Conservation (phyloP, 2,797 vertebrate species). For the Phrynocephalus forsythii region DNA sequence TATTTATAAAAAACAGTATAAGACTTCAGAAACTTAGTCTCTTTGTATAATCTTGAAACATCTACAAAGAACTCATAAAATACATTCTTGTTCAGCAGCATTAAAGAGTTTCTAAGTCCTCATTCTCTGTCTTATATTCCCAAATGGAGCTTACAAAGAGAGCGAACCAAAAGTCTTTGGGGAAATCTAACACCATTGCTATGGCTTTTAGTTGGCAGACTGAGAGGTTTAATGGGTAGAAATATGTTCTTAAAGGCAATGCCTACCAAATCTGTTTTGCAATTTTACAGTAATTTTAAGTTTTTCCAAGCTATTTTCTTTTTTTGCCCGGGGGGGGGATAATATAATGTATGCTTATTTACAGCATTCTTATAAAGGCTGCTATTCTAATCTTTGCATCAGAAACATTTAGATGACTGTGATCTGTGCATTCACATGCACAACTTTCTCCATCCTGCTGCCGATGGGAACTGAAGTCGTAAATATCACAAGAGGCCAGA, state of each 20-base stretch:
- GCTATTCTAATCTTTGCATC: not conserved
- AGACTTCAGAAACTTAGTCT: not conserved
- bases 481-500: not conserved
- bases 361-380: not conserved
- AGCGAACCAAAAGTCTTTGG: not conserved
- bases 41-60: not conserved
- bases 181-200: not conserved
- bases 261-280: not conserved
- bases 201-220: constrained; percentile 12
- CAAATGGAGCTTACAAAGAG: constrained; percentile 17
- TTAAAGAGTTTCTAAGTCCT: not conserved
- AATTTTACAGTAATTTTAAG: not conserved
- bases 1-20: not conserved
- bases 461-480: not conserved
- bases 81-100: not conserved
- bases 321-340: not conserved
- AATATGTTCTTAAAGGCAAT: not conserved
- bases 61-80: constrained; percentile 6
- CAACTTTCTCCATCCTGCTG: not conserved
- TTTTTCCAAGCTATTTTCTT: not conserved
- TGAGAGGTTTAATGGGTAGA: not conserved
- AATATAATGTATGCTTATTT: not conserved
- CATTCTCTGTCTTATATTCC: constrained; percentile 3
- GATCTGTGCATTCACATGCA: not conserved
- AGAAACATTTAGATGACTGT: not conserved